Percentiles rank a stretch among this genome's conserved stretches.
phyloP scores from a whole-genome alignment of 2,113 vertebrate genomes.

The Piaya cayana region DNA sequence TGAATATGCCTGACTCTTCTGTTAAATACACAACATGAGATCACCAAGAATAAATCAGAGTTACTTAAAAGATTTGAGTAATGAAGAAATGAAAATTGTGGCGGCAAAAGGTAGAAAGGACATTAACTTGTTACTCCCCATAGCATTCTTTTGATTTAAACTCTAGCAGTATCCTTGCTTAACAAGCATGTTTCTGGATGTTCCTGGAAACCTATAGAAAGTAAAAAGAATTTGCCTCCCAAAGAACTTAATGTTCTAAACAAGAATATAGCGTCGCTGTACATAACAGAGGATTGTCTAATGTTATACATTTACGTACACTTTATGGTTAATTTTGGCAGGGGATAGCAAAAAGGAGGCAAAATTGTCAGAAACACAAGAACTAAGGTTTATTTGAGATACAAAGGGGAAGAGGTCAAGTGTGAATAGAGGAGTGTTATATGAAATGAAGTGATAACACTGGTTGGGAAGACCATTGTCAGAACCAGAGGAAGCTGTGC shows the following conservation, averaged over 20 bases:
- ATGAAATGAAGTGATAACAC: background rate
- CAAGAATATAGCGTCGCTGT: background rate
- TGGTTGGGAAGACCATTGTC: background rate
- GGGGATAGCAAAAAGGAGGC: background rate
- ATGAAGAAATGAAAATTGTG: background rate
- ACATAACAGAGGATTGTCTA: background rate
- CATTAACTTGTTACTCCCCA: background rate
- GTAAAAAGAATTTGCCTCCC: background rate
- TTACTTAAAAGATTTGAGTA: background rate
- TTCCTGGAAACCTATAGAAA: background rate
- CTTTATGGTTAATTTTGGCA: background rate
- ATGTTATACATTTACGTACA: fast-evolving
- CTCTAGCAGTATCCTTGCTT: background rate
- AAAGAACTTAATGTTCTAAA: background rate
- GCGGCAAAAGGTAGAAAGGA: background rate
- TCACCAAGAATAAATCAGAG: background rate
- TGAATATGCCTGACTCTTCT: background rate
- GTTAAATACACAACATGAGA: background rate
- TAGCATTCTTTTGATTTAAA: background rate
- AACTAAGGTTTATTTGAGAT: background rate
- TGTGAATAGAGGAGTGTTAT: background rate
- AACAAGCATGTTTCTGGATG: background rate
- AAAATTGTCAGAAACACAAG: background rate
- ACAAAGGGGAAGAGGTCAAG: background rate
- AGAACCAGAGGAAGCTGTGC: background rate